These are phyloP conservation scores for Campoletis raptor DNA, from an alignment of 2,888 invertebrate species.

Conservation along the genomic window DNA sequence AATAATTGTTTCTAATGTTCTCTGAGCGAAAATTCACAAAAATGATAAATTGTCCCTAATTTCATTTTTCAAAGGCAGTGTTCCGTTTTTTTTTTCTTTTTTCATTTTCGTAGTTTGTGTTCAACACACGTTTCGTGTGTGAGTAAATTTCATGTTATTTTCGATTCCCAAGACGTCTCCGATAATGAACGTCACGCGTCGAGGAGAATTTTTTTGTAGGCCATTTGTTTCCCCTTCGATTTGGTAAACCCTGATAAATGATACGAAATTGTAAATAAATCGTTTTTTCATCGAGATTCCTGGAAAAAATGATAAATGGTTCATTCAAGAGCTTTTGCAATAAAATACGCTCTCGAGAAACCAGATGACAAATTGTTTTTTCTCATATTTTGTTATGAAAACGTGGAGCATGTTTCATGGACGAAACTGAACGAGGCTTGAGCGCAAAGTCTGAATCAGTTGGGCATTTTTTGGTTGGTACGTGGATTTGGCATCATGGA, in stretches of 20 bases:
- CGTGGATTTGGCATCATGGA: slow-evolving; percentile 76
- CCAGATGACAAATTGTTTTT: neutral
- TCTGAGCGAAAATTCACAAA: neutral
- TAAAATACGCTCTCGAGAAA: neutral
- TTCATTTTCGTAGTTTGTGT: neutral
- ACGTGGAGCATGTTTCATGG: slow-evolving; percentile 21
- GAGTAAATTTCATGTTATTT: neutral
- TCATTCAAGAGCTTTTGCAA: neutral
- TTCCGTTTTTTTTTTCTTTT: neutral
- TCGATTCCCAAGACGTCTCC: neutral
- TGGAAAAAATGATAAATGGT: neutral
- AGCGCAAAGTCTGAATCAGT: slow-evolving; percentile 69
- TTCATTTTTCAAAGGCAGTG: slow-evolving; percentile 11
- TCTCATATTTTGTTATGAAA: neutral
- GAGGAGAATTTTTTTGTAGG: neutral
- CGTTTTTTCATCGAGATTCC: neutral
- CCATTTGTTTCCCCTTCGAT: neutral
- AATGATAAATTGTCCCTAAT: neutral
- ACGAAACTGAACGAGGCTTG: slow-evolving; percentile 31
- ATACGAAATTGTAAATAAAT: neutral
- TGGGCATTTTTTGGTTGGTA: slow-evolving; percentile 83
- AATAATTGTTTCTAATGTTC: neutral
- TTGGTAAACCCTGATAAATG: neutral
- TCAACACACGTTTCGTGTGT: neutral
- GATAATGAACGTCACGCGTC: neutral